phyloP scores from a whole-genome alignment of 2,888 invertebrate genomes.

The Aphodius granarius region DNA sequence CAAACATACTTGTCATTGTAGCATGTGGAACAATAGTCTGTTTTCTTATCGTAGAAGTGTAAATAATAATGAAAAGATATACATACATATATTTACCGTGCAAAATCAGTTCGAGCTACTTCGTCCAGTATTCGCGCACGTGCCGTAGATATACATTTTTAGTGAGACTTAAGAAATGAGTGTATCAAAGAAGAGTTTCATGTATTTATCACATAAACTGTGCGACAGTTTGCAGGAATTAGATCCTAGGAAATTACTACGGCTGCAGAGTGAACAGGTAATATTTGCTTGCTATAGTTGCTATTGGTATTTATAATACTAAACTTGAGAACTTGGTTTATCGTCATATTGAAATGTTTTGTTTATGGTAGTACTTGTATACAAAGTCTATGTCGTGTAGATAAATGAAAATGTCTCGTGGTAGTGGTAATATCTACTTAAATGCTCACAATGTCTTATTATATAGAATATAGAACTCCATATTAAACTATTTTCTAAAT shows the following conservation, averaged over 20 bases:
- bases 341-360: neutral
- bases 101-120: neutral
- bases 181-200: conserved; percentile 7
- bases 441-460: too few species aligned
- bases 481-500: too few species aligned
- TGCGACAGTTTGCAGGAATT: conserved; percentile 44
- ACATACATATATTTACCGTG: neutral
- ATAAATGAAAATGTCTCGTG: too few species aligned
- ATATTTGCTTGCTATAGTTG: conserved; percentile 27
- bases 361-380: too few species aligned
- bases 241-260: conserved; percentile 41
- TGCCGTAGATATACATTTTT: neutral
- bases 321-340: neutral
- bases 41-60: neutral
- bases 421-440: too few species aligned
- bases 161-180: conserved; percentile 2
- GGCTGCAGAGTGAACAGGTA: conserved; percentile 35
- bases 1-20: neutral
- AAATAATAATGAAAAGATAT: neutral
- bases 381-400: too few species aligned
- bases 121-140: neutral
- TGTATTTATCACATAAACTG: conserved; percentile 18
- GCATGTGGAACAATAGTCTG: neutral
- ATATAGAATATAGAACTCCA: too few species aligned
- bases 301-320: conserved; percentile 19